These are phyloP conservation scores for Eriocheir sinensis DNA, from an alignment of 1,140 invertebrate species.

Conservation along the genomic window DNA sequence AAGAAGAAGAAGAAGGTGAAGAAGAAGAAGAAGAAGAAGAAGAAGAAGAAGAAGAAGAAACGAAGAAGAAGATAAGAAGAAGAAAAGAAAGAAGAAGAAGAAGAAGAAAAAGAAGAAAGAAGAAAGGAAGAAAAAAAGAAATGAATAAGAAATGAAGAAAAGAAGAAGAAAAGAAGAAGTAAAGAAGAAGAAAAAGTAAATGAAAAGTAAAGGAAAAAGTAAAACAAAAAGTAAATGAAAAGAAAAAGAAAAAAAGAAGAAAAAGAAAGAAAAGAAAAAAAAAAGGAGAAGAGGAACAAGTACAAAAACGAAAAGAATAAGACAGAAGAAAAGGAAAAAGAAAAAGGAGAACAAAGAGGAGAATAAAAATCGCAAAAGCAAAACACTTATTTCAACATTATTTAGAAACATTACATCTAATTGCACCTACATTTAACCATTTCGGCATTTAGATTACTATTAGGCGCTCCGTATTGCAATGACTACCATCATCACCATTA, in stretches of 20 bases:
- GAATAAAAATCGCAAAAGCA: background rate
- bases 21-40: background rate
- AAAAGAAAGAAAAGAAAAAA: background rate
- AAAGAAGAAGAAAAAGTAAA: background rate
- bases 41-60: background rate
- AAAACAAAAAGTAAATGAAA: background rate
- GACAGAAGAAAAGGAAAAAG: background rate
- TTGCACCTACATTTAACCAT: no score
- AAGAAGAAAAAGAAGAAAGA: background rate
- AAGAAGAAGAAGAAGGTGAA: background rate
- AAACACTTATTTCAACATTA: no score
- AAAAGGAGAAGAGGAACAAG: constrained; percentile 27
- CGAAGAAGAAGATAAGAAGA: no score
- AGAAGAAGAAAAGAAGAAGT: background rate
- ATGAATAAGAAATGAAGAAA: background rate
- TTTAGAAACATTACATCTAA: no score
- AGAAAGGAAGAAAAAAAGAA: background rate
- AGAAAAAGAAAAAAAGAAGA: background rate
- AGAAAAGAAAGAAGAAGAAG: background rate
- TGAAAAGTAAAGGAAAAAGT: background rate
- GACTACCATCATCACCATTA: no score
- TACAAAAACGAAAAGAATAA: background rate
- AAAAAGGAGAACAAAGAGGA: background rate
- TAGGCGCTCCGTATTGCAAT: no score
- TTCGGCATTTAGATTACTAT: no score